These are phyloP conservation scores for Myotis vivesi DNA, from an alignment of 2,797 vertebrate genomes.

Conservation along the genomic window DNA sequence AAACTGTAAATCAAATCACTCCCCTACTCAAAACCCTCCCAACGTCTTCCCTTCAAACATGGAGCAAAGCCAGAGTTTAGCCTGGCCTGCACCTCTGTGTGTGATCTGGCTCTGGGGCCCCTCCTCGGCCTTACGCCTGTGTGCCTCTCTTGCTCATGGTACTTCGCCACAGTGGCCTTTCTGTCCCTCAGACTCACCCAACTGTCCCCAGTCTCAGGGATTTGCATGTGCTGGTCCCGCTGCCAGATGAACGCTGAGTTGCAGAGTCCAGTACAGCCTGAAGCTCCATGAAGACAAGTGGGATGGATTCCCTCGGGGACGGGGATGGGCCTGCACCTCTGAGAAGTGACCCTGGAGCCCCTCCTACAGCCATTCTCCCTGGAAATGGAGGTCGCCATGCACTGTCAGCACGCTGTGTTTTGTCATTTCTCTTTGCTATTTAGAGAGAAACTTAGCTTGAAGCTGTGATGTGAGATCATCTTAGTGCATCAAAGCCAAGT, in stretches of 20 bases:
- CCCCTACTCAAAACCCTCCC: neutral
- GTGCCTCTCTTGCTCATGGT: neutral
- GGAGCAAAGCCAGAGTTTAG: neutral
- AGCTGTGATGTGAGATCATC: neutral
- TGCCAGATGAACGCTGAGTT: neutral
- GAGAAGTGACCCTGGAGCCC: neutral
- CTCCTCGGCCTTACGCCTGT: fast-evolving
- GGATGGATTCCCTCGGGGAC: neutral
- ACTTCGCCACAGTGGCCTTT: neutral
- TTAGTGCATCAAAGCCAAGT: too few relatives aligned
- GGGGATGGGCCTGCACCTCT: neutral
- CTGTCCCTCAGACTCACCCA: neutral
- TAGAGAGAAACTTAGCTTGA: neutral
- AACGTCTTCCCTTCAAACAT: neutral
- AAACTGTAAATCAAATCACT: neutral
- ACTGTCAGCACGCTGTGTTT: neutral
- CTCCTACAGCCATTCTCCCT: neutral
- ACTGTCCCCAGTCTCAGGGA: neutral
- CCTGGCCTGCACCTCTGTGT: neutral
- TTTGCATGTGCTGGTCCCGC: neutral
- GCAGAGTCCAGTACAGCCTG: neutral
- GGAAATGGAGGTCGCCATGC: neutral
- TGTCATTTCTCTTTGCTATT: slow-evolving; percentile 16
- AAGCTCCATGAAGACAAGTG: neutral
- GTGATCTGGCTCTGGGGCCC: neutral